Conservation (phyloP, 2,888 invertebrate genomes). For the Horisme vitalbata region DNA sequence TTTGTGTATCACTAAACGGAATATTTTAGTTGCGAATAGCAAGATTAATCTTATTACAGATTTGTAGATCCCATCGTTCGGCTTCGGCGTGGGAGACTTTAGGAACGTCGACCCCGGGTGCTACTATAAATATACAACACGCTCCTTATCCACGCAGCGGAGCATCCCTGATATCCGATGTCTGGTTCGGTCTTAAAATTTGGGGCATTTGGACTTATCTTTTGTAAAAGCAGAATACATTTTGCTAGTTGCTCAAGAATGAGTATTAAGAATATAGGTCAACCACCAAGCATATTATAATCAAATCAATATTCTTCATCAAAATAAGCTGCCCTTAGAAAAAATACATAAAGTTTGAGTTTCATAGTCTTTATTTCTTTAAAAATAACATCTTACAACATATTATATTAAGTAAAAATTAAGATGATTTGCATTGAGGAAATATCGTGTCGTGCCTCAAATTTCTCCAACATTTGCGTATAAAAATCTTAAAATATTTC, state of each 20-base stretch:
- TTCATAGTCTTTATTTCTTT: too few species aligned
- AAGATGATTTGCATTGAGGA: too few species aligned
- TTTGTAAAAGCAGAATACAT: not conserved
- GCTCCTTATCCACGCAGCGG: slow-evolving; percentile 62
- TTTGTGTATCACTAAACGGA: slow-evolving; percentile 13
- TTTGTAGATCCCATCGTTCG: slow-evolving; percentile 61
- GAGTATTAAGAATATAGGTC: too few species aligned
- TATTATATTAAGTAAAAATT: too few species aligned
- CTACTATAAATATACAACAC: slow-evolving; percentile 73
- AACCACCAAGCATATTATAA: too few species aligned
- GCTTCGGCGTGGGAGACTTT: slow-evolving; percentile 71
- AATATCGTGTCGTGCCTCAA: too few species aligned
- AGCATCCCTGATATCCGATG: slow-evolving; percentile 49
- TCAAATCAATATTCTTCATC: too few species aligned
- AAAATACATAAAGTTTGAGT: too few species aligned
- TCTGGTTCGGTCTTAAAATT: slow-evolving; percentile 31
- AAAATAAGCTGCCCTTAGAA: too few species aligned
- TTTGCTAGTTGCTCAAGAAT: not conserved
- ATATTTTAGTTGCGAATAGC: slow-evolving; percentile 40
- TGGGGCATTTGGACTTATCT: slow-evolving; percentile 16
- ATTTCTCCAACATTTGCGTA: too few species aligned
- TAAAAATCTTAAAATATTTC: slow-evolving; percentile 21
- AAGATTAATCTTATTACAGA: slow-evolving; percentile 39
- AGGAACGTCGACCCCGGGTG: slow-evolving; percentile 76
- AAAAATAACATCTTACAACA: too few species aligned